phyloP scores from a whole-genome alignment of 2,113 vertebrate genomes.

The Platycercus adscitus region DNA sequence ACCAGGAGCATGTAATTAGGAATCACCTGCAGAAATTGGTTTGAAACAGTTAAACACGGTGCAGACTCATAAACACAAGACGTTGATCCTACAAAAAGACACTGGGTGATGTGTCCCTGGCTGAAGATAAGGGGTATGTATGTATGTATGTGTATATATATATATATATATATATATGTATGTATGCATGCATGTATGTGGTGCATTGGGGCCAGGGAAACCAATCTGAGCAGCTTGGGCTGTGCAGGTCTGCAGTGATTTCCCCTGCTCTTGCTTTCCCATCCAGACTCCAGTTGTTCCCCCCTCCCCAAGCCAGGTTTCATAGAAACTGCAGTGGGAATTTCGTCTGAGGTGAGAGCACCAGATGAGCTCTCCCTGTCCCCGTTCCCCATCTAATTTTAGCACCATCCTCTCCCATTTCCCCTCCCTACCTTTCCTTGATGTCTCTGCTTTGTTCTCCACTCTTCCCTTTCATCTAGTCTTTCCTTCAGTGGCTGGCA shows the following conservation, averaged over 20 bases:
- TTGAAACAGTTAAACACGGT: neutral
- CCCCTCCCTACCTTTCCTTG: constrained; percentile 8
- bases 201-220: neutral
- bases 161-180: too few relatives aligned
- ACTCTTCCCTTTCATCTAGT: constrained; percentile 42
- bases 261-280: neutral
- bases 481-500: neutral
- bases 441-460: constrained; percentile 39
- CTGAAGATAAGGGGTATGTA: accelerated
- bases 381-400: constrained; percentile 36
- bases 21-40: constrained; percentile 41
- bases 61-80: neutral
- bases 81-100: neutral
- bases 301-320: neutral
- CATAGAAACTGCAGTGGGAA: neutral
- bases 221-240: neutral
- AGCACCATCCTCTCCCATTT: neutral
- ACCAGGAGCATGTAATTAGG: constrained; percentile 5
- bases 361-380: neutral
- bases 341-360: neutral
- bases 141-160: too few relatives aligned
- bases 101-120: neutral
- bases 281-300: neutral
- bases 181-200: neutral
- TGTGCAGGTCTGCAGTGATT: neutral